phyloP scores from a whole-genome alignment of 2,888 invertebrate genomes.

The Trilocha varians region DNA sequence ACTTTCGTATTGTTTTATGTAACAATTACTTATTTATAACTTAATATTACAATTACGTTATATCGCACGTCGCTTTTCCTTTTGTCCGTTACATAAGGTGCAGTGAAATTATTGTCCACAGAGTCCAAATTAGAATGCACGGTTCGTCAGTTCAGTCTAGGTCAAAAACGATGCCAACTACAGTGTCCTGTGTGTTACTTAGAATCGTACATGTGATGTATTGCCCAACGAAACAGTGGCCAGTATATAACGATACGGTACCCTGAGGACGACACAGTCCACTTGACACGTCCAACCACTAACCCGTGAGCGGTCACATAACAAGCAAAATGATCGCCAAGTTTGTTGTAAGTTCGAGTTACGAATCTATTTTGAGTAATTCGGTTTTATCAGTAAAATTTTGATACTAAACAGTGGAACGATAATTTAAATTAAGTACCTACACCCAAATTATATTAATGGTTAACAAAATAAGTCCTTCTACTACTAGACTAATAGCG shows the following conservation, averaged over 20 bases:
- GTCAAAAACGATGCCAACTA: conserved; percentile 51
- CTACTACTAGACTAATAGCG: too few relatives aligned
- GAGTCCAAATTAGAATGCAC: conserved; percentile 65
- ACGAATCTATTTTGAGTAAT: neutral
- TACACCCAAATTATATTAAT: too few relatives aligned
- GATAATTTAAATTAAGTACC: too few relatives aligned
- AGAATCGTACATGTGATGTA: conserved; percentile 29
- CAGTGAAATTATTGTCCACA: conserved; percentile 58
- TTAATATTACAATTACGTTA: conserved; percentile 8
- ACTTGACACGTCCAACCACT: conserved; percentile 35
- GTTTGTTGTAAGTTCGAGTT: conserved; percentile 50
- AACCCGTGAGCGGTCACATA: conserved; percentile 62
- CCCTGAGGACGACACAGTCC: conserved; percentile 56
- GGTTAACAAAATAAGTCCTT: too few relatives aligned
- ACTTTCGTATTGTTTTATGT: neutral
- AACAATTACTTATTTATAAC: neutral
- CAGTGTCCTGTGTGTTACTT: conserved; percentile 57
- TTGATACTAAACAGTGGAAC: too few relatives aligned
- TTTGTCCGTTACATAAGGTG: conserved; percentile 49
- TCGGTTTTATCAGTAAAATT: too few relatives aligned
- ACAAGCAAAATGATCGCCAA: conserved; percentile 69
- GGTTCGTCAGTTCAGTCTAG: conserved; percentile 47
- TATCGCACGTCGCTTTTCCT: conserved; percentile 23
- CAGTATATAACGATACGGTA: conserved; percentile 57
- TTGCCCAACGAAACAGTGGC: conserved; percentile 49